These are phyloP conservation scores for Aphaenogaster ashmeadi DNA, from an alignment of 1,140 invertebrate species.

Conservation along the genomic window DNA sequence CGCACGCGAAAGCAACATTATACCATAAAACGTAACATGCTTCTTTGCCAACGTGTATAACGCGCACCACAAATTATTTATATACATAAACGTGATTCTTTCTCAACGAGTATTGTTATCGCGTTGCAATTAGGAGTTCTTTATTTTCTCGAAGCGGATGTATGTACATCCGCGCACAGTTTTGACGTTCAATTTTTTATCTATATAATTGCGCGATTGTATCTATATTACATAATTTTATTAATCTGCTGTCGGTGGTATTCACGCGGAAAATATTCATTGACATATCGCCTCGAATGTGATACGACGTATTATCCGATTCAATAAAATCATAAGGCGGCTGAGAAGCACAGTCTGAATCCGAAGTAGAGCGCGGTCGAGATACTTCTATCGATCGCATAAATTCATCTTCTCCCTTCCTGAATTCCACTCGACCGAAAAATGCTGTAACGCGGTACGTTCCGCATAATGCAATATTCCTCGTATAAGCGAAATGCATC, in stretches of 20 bases:
- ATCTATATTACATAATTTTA: constrained; percentile 22
- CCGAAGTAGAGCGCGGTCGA: constrained; percentile 48
- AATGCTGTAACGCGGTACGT: constrained; percentile 60
- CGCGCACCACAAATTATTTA: constrained; percentile 5
- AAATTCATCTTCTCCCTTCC: constrained; percentile 64
- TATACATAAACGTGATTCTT: constrained; percentile 41
- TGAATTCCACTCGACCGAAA: constrained; percentile 55
- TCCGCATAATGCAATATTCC: constrained; percentile 64
- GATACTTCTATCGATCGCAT: constrained; percentile 62
- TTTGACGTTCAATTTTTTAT: background rate
- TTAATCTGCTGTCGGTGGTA: constrained; percentile 12
- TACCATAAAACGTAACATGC: constrained; percentile 67
- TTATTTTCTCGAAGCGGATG: background rate
- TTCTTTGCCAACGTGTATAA: constrained; percentile 46
- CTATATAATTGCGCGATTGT: background rate
- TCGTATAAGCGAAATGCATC: constrained; percentile 61
- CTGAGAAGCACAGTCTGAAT: constrained; percentile 12
- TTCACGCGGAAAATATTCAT: constrained; percentile 31
- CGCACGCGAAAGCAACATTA: constrained; percentile 72
- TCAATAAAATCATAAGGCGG: constrained; percentile 60
- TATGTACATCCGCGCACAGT: too few relatives aligned
- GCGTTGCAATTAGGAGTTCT: background rate
- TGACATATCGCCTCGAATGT: constrained; percentile 26
- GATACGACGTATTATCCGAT: constrained; percentile 56
- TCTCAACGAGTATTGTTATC: constrained; percentile 44